Percentiles rank a stretch among this genome's conserved stretches.
phyloP scores from a whole-genome alignment of 2,888 invertebrate genomes.

The Harmothoe impar region DNA sequence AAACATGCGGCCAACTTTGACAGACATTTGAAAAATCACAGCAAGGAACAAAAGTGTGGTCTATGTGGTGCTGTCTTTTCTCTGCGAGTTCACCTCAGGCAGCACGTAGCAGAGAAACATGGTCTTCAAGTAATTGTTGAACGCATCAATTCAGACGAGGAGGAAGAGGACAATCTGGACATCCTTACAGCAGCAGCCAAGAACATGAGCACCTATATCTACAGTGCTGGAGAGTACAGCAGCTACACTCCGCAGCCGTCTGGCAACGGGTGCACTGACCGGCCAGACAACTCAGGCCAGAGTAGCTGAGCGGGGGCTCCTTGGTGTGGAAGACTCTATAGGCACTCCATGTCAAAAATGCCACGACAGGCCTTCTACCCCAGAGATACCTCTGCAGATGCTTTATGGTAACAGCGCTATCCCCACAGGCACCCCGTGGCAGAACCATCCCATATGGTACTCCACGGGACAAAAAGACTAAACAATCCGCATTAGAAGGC shows the following conservation, averaged over 20 bases:
- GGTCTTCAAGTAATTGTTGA: constrained; percentile 55
- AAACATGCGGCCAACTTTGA: constrained; percentile 44
- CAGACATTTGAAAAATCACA: constrained; percentile 58
- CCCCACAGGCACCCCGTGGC: constrained; percentile 21
- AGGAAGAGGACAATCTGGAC: constrained; percentile 33
- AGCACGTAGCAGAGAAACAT: constrained; percentile 58
- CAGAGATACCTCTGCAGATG: constrained; percentile 52
- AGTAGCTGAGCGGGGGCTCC: constrained; percentile 54
- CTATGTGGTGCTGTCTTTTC: constrained; percentile 54
- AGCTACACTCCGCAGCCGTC: constrained; percentile 58
- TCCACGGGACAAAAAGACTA: not conserved
- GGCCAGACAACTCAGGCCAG: constrained; percentile 23
- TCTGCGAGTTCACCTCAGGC: constrained; percentile 55
- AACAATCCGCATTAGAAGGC: not conserved
- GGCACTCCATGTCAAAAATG: constrained; percentile 54
- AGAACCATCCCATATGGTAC: not conserved
- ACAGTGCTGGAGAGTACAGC: constrained; percentile 60
- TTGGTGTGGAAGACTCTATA: constrained; percentile 50
- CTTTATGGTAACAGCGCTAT: constrained; percentile 15
- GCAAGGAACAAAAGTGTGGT: constrained; percentile 53
- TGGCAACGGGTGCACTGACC: constrained; percentile 39
- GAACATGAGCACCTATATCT: constrained; percentile 55
- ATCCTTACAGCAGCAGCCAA: constrained; percentile 45
- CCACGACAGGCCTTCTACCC: constrained; percentile 47
- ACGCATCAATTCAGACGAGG: constrained; percentile 49